These are phyloP conservation scores for Dasyornis broadbenti DNA, from an alignment of 2,113 vertebrate genomes.

Conservation along the genomic window DNA sequence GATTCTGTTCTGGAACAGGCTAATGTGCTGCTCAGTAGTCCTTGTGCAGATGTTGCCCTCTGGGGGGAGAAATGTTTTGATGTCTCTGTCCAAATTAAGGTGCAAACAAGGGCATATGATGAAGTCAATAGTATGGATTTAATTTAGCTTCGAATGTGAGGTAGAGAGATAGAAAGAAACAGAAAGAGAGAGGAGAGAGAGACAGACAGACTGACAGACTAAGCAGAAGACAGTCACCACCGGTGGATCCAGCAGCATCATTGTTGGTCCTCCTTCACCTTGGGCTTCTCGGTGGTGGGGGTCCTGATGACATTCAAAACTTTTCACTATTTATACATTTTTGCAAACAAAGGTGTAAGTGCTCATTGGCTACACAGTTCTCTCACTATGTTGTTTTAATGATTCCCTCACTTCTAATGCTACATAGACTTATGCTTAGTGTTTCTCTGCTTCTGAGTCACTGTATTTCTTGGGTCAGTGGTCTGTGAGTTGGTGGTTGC, in stretches of 20 bases:
- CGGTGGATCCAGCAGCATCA: not conserved
- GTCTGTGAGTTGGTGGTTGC: not conserved
- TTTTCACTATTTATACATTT: not conserved
- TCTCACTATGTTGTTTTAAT: not conserved
- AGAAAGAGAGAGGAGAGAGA: not conserved
- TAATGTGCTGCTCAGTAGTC: not conserved
- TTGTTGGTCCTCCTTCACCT: not conserved
- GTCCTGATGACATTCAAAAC: not conserved
- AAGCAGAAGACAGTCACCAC: not conserved
- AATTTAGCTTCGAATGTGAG: not conserved
- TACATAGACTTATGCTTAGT: not conserved
- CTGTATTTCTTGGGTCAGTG: not conserved
- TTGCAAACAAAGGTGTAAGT: not conserved
- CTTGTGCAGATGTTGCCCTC: not conserved
- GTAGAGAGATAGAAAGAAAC: not conserved
- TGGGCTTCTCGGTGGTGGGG: not conserved
- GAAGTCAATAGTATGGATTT: not conserved
- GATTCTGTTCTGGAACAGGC: not conserved
- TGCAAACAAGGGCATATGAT: not conserved
- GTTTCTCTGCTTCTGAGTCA: not conserved
- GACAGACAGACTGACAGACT: not conserved
- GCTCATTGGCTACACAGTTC: not conserved
- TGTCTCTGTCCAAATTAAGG: rapidly evolving
- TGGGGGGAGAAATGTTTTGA: not conserved
- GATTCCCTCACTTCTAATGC: not conserved